Conservation (phyloP, 2,888 invertebrate genomes). For the Campoplex capitator region DNA sequence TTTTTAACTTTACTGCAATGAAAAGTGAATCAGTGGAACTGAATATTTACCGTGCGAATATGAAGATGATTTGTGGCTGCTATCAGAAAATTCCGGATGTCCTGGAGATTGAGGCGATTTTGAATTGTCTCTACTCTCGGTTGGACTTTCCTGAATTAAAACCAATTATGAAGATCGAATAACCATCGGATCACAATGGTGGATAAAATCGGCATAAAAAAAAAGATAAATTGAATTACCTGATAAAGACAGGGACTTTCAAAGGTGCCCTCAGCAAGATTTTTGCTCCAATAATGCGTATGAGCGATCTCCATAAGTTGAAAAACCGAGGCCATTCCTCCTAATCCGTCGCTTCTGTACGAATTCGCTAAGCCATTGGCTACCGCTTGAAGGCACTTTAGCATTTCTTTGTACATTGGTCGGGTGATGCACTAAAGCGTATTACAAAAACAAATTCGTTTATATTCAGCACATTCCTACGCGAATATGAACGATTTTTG, state of each 20-base stretch:
- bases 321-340: constrained; percentile 99
- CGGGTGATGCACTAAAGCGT: constrained; percentile 92
- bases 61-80: constrained; percentile 88
- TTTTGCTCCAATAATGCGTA: constrained; percentile 98
- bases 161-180: not conserved
- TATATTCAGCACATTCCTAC: not conserved
- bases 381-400: constrained; percentile 95
- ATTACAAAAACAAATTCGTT: constrained; percentile 8
- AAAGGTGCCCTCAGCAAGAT: constrained; percentile 87
- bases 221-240: constrained; percentile 74
- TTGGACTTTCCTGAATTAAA: constrained; percentile 87
- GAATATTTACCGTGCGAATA: constrained; percentile 71
- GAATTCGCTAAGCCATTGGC: constrained; percentile 96
- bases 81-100: constrained; percentile 83
- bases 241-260: constrained; percentile 85
- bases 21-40: not conserved
- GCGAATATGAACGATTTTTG: not conserved
- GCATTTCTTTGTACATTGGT: constrained; percentile 98
- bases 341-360: constrained; percentile 96
- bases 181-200: too few relatives aligned
- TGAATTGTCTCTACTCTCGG: constrained; percentile 89
- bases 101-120: constrained; percentile 87
- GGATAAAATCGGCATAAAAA: not conserved
- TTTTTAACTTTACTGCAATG: not conserved
- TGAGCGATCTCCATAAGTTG: constrained; percentile 99